These are phyloP conservation scores for Misgurnus mizolepis DNA, from an alignment of 2,113 vertebrate genomes.

Conservation along the genomic window DNA sequence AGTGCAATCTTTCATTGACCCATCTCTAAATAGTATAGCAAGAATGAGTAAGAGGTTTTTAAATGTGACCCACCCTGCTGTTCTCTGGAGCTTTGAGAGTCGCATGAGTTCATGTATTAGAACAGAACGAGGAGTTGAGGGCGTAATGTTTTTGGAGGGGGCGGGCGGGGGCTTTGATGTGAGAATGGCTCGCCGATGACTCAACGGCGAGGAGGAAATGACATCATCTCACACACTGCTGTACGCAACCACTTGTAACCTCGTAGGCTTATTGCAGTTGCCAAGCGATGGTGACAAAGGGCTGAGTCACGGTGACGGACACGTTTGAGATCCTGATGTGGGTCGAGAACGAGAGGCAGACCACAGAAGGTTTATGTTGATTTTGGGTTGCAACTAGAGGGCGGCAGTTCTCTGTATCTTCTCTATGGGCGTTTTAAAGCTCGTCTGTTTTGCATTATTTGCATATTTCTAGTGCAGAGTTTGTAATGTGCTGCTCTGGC, in stretches of 20 bases:
- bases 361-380: neutral
- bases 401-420: neutral
- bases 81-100: neutral
- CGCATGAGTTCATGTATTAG: neutral
- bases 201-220: constrained; percentile 66
- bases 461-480: neutral
- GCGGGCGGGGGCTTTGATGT: constrained; percentile 29
- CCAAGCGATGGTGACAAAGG: constrained; percentile 68
- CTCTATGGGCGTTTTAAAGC: neutral
- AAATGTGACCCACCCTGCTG: neutral
- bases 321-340: constrained; percentile 15
- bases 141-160: constrained; percentile 32
- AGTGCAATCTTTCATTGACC: neutral
- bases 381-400: constrained; percentile 43
- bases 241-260: constrained; percentile 42
- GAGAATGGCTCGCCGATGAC: constrained; percentile 64
- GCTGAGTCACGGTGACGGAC: constrained; percentile 63
- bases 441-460: neutral
- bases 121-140: constrained; percentile 11
- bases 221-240: constrained; percentile 59
- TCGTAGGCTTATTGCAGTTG: constrained; percentile 65
- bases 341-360: neutral
- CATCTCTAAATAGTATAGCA: neutral
- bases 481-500: too few species aligned
- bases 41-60: neutral